Evolutionary conservation across 1,140 invertebrate species (phyloP), one percentile per base, ranked within the genome.

Genomic region (Asbolus verrucosus): DNA sequence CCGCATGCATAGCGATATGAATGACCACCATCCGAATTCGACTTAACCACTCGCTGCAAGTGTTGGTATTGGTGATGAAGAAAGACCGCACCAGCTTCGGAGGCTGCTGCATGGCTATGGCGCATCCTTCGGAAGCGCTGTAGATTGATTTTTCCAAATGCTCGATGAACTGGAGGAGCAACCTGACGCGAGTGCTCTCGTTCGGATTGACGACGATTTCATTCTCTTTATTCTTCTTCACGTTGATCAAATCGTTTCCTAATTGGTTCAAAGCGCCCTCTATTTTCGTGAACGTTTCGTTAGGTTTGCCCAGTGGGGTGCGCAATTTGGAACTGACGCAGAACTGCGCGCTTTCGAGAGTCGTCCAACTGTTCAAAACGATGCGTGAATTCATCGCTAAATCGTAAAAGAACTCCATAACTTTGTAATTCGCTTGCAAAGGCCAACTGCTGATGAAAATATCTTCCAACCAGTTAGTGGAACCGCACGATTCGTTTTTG

Each of bases 251-350:
- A 63, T 92, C 89, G 21, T 91, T 87, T 0, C 92, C 92, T 41
- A 92, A 81, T 31, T 85, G 85, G 83, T 94, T 94, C 31, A 94
- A 82, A 5, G 90, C 88, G 27, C 87, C 86, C 84, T 97, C 94
- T 72, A 96, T 94, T 46, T 89, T 92, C 5, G 91, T 94, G 74
- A 98, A 98, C 3, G 97, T 98, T 71, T 98, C 97, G 76, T 96
- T 94, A 0, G 98, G 95, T 82, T 98, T 98, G n/a, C 97, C 98
- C 4, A 99, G 81, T 0, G 93, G 89, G 1, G 97, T 99, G 72
- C 95, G 88, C 9, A 99, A 82, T 81, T 96, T 95, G 67, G 93
- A 90, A 11, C 89, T 84, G 1, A 98, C 90, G 80, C 95, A 97
- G 76, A 94, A 92, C 69, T 95, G 90, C 1, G 96, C 95, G 0